These are phyloP conservation scores for Dermolepida albohirtum DNA, from an alignment of 2,888 invertebrate genomes.

Conservation along the genomic window DNA sequence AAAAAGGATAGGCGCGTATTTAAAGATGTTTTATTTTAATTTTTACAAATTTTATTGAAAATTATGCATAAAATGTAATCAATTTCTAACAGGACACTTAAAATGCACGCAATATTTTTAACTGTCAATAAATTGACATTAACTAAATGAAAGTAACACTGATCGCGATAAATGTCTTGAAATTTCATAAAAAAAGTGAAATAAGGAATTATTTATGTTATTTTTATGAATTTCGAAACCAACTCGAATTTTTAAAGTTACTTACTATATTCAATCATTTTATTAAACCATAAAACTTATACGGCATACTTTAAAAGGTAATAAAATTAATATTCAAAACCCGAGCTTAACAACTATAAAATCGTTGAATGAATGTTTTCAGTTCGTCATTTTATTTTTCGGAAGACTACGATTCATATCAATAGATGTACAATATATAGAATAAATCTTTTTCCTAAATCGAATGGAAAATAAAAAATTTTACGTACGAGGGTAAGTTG, in stretches of 20 bases:
- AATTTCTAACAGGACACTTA: too few relatives aligned
- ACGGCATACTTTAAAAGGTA: conserved; percentile 60
- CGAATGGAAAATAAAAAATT: too few relatives aligned
- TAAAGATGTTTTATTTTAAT: too few relatives aligned
- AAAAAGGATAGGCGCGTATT: too few relatives aligned
- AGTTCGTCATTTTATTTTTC: conserved; percentile 2
- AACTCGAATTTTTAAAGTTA: conserved; percentile 9
- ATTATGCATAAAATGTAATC: too few relatives aligned
- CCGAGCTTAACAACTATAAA: conserved; percentile 54
- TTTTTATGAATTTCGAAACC: conserved; percentile 22
- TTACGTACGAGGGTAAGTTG: too few relatives aligned
- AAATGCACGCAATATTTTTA: too few relatives aligned
- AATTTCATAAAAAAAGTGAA: conserved; percentile 6
- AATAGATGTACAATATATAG: too few relatives aligned
- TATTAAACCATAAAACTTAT: conserved; percentile 61
- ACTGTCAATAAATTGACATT: not conserved
- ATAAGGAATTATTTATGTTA: not conserved
- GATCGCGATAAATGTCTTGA: conserved; percentile 6
- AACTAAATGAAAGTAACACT: conserved; percentile 4
- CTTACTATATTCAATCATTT: conserved; percentile 55
- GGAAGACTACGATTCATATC: not conserved
- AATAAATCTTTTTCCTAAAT: too few relatives aligned
- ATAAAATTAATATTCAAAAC: conserved; percentile 62
- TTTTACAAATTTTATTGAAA: too few relatives aligned
- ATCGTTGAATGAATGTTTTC: conserved; percentile 51